These are phyloP conservation scores for Coregonus clupeaformis DNA, from an alignment of 2,113 vertebrate species.

Conservation along the genomic window DNA sequence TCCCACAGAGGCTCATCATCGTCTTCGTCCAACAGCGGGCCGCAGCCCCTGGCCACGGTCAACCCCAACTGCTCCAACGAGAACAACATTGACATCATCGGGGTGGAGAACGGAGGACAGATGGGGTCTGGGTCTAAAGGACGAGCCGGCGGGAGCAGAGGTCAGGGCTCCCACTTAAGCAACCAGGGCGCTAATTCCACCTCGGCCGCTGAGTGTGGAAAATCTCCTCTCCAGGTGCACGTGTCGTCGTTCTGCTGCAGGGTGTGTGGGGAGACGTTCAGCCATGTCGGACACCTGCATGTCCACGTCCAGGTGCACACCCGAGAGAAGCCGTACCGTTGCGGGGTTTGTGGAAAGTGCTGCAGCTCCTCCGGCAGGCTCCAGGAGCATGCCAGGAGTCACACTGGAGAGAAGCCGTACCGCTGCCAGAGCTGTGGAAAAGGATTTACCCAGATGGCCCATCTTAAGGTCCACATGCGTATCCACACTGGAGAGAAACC, in stretches of 20 bases:
- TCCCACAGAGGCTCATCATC: constrained; percentile 56
- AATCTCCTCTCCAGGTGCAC: constrained; percentile 65
- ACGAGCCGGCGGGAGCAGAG: constrained; percentile 52
- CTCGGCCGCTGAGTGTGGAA: constrained; percentile 62
- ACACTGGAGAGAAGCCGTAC: constrained; percentile 72
- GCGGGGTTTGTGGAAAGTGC: constrained; percentile 71
- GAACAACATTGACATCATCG: constrained; percentile 72
- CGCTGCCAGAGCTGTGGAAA: constrained; percentile 73
- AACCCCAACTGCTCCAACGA: constrained; percentile 74
- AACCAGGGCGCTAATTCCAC: constrained; percentile 54
- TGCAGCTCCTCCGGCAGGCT: constrained; percentile 71
- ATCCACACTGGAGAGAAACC: constrained; percentile 73
- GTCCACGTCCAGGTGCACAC: constrained; percentile 73
- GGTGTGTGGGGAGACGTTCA: constrained; percentile 69
- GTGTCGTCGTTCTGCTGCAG: constrained; percentile 70
- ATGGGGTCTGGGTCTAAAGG: constrained; percentile 63
- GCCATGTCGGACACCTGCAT: constrained; percentile 67
- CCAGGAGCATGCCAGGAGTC: constrained; percentile 72
- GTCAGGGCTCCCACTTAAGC: constrained; percentile 60
- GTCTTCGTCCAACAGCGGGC: constrained; percentile 42
- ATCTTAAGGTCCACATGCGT: constrained; percentile 72
- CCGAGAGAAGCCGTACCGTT: constrained; percentile 71
- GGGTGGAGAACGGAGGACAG: constrained; percentile 66
- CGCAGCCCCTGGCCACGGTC: constrained; percentile 68
- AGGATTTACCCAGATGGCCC: constrained; percentile 73